These are phyloP conservation scores for Bubalus kerabau DNA, from an alignment of 2,113 vertebrate genomes.

Conservation along the genomic window DNA sequence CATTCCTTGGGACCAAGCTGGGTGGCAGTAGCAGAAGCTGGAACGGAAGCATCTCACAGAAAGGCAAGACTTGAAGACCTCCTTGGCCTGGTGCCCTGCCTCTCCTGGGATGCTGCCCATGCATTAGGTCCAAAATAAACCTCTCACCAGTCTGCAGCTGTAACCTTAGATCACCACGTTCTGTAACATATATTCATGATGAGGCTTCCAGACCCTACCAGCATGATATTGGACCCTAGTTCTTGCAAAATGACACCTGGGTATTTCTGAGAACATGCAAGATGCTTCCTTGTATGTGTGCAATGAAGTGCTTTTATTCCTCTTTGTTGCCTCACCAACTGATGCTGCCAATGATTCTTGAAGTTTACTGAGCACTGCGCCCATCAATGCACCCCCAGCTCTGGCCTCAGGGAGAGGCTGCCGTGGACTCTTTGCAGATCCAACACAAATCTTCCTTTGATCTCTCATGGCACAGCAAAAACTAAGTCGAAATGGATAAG, in stretches of 20 bases:
- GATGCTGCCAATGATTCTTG: not conserved
- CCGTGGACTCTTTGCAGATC: not conserved
- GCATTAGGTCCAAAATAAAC: not conserved
- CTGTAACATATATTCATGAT: not conserved
- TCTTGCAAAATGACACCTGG: not conserved
- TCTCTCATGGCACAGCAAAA: not conserved
- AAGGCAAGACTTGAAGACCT: not conserved
- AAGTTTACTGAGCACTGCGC: not conserved
- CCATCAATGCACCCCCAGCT: not conserved
- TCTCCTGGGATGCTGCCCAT: not conserved
- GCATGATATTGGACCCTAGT: not conserved
- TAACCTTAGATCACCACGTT: not conserved
- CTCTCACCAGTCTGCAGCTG: not conserved
- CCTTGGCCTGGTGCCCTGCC: not conserved
- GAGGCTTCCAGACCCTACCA: not conserved
- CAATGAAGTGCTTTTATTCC: not conserved
- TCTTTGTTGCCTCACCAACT: not conserved
- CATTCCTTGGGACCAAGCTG: no score
- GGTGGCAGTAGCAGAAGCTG: not conserved
- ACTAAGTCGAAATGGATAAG: not conserved
- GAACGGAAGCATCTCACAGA: not conserved
- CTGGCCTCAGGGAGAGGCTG: not conserved
- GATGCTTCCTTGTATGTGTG: not conserved
- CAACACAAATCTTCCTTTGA: not conserved
- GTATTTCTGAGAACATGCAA: not conserved